A percentile compares a stretch with the other conserved stretches of the same genome.
These are phyloP conservation scores for Perca schrenkii DNA, from an alignment of 2,113 vertebrate genomes.

Conservation along the genomic window DNA sequence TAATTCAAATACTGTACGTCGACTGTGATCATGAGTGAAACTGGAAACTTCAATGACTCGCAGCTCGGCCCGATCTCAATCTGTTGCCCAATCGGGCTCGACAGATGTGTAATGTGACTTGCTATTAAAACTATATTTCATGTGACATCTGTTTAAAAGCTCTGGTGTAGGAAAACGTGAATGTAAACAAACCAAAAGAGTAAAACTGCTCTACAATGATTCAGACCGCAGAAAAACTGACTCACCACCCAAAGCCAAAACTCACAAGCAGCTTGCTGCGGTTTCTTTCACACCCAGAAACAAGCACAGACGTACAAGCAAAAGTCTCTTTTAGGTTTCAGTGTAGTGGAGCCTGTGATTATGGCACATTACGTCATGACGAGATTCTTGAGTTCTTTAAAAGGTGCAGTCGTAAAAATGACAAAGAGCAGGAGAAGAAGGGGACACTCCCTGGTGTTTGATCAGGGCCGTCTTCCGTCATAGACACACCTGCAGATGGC, in stretches of 20 bases:
- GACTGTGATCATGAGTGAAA: neutral
- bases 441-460: conserved; percentile 46
- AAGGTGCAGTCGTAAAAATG: conserved; percentile 9
- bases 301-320: neutral
- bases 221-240: conserved; percentile 44
- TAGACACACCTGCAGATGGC: conserved; percentile 11
- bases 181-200: neutral
- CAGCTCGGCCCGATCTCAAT: neutral
- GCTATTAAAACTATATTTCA: neutral
- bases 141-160: neutral
- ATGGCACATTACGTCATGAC: neutral
- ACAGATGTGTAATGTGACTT: neutral
- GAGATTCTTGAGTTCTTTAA: neutral
- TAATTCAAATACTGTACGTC: neutral
- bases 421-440: conserved; percentile 20
- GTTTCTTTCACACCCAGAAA: conserved; percentile 32
- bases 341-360: conserved; percentile 30
- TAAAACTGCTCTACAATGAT: neutral
- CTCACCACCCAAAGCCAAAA: conserved; percentile 26
- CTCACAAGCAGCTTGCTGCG: neutral
- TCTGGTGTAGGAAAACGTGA: conserved; percentile 2
- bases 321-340: neutral
- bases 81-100: neutral
- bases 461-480: neutral
- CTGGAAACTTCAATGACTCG: neutral